phyloP scores from a whole-genome alignment of 35 echinoderm and acorn worm genomes.

The Lytechinus variegatus region DNA sequence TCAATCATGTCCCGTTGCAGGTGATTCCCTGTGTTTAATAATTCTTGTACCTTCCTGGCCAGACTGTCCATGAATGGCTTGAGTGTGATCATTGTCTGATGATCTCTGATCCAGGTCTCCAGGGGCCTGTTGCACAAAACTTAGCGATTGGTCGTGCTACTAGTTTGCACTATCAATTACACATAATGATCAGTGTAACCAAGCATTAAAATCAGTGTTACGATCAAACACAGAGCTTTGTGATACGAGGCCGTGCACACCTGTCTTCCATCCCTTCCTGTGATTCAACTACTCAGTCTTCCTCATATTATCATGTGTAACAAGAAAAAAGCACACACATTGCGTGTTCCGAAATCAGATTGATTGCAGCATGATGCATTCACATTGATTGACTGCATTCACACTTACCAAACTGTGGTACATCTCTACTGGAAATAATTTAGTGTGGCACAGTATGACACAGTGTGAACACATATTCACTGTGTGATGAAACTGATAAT shows the following conservation, averaged over 20 bases:
- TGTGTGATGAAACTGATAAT: background rate
- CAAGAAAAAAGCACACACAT: background rate
- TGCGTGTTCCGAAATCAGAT: too few species aligned
- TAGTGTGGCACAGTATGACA: background rate
- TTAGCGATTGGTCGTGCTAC: too few species aligned
- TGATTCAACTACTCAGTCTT: background rate
- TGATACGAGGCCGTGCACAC: background rate
- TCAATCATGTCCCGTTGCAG: background rate
- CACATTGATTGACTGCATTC: background rate
- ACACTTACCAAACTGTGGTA: background rate
- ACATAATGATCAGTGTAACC: too few species aligned
- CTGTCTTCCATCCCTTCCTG: background rate
- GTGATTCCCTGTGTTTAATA: background rate
- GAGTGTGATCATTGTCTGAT: background rate
- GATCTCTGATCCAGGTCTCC: background rate
- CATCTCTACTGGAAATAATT: background rate
- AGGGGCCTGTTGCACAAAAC: too few species aligned
- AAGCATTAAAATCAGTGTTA: too few species aligned
- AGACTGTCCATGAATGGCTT: background rate
- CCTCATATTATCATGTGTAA: background rate
- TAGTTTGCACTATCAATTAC: too few species aligned
- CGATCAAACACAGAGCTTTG: too few species aligned
- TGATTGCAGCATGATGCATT: background rate
- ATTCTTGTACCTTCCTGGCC: background rate
- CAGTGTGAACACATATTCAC: background rate